These are phyloP conservation scores for Montipora cactus DNA, from an alignment of 64 coral and sea anemone genomes.

Conservation along the genomic window DNA sequence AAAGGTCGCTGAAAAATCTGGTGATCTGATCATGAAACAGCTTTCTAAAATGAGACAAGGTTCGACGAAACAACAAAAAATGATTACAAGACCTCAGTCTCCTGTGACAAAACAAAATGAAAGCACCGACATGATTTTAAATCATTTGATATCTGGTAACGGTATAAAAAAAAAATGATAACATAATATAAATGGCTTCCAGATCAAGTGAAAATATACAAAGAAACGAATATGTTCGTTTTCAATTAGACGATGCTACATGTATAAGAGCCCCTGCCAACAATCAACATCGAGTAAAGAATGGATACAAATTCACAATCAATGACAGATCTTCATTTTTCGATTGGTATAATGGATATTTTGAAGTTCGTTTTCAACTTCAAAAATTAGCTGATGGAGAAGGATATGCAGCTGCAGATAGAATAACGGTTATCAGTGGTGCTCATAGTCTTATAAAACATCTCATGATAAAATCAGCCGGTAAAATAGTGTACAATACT, in stretches of 20 bases:
- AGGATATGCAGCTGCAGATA: not conserved
- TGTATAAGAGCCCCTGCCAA: not conserved
- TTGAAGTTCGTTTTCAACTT: conserved; percentile 1
- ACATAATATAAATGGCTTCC: not conserved
- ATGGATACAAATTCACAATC: not conserved
- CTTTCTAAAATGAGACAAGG: not conserved
- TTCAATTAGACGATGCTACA: not conserved
- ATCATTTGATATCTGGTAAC: not conserved
- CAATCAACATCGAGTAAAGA: not conserved
- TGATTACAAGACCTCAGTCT: too few relatives aligned
- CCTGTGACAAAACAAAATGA: too few relatives aligned
- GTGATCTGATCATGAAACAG: not conserved
- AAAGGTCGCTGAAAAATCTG: not conserved
- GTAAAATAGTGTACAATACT: not conserved
- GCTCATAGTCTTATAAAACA: not conserved
- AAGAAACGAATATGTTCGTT: not conserved
- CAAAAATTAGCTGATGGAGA: not conserved
- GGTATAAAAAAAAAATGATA: not conserved
- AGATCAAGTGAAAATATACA: not conserved
- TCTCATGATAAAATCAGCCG: not conserved
- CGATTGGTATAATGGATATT: not conserved
- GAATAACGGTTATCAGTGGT: not conserved
- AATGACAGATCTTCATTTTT: not conserved
- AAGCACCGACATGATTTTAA: too few relatives aligned
- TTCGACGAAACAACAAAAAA: too few relatives aligned